phyloP scores from a whole-genome alignment of 2,113 vertebrate species.

The Oryzias javanicus region DNA sequence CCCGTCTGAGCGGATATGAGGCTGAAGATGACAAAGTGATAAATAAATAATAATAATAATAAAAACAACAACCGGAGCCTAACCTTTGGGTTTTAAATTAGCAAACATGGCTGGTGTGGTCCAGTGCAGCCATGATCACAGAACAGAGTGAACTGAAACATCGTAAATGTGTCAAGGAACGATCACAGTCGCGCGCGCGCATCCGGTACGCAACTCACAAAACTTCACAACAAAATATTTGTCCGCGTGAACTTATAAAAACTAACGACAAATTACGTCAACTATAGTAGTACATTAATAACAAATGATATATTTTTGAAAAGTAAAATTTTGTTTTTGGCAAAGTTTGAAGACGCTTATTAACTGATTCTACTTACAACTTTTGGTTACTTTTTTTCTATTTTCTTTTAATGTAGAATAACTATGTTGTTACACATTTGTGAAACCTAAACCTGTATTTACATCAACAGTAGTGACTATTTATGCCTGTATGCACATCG shows the following conservation, averaged over 20 bases:
- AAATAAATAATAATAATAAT: conserved; percentile 59
- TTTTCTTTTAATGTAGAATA: no score
- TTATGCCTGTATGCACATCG: no score
- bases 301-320: neutral
- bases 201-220: conserved; percentile 48
- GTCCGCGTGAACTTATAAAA: conserved; percentile 9
- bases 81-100: conserved; percentile 81
- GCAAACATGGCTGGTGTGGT: conserved; percentile 83
- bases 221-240: conserved; percentile 23
- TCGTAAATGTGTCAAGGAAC: conserved; percentile 30
- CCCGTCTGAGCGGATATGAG: conserved; percentile 43
- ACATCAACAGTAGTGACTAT: no score
- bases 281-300: neutral
- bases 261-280: neutral
- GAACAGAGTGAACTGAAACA: conserved; percentile 50
- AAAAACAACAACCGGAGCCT: conserved; percentile 64
- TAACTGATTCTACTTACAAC: neutral
- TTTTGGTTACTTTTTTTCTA: neutral
- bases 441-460: no score
- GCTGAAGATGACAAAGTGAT: conserved; percentile 60
- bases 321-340: neutral
- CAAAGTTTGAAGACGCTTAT: no score
- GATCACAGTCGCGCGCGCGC: conserved; percentile 16
- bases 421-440: neutral
- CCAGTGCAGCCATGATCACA: conserved; percentile 80